Evolutionary conservation across 2,113 vertebrate species (phyloP).

Genomic region (Orientallactaga bullata): DNA sequence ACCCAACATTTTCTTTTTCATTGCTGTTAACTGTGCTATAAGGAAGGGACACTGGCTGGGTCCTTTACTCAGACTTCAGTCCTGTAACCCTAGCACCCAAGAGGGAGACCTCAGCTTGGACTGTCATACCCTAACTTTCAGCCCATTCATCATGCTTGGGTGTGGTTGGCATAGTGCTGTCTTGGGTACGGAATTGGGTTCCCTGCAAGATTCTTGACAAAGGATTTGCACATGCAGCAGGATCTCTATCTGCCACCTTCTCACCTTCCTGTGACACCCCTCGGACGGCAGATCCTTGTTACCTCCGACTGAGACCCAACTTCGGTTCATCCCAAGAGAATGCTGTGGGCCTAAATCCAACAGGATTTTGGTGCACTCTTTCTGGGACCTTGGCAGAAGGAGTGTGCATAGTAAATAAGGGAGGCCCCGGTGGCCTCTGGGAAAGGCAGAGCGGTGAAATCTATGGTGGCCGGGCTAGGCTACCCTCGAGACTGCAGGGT

Average conservation of each 20-base stretch:
- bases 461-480: neutral
- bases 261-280: rapidly evolving
- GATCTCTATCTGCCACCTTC: neutral
- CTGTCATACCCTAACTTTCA: neutral
- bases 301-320: neutral
- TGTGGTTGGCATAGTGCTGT: neutral
- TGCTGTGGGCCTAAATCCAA: rapidly evolving
- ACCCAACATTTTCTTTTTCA: neutral
- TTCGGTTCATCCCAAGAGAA: neutral
- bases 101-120: neutral
- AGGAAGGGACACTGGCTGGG: neutral
- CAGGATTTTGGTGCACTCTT: neutral
- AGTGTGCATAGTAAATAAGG: too few relatives aligned
- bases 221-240: rapidly evolving
- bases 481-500: rapidly evolving
- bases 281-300: neutral
- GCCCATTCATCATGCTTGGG: neutral
- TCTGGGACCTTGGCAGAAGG: rapidly evolving
- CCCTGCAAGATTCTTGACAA: neutral
- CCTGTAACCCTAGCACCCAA: constrained; percentile 22
- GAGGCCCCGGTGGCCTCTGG: neutral
- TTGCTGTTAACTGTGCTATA: neutral
- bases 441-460: neutral
- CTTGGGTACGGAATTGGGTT: too few relatives aligned
- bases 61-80: constrained; percentile 48